These are phyloP conservation scores for Terrapene triunguis DNA, from an alignment of 2,113 vertebrate species.

Conservation along the genomic window DNA sequence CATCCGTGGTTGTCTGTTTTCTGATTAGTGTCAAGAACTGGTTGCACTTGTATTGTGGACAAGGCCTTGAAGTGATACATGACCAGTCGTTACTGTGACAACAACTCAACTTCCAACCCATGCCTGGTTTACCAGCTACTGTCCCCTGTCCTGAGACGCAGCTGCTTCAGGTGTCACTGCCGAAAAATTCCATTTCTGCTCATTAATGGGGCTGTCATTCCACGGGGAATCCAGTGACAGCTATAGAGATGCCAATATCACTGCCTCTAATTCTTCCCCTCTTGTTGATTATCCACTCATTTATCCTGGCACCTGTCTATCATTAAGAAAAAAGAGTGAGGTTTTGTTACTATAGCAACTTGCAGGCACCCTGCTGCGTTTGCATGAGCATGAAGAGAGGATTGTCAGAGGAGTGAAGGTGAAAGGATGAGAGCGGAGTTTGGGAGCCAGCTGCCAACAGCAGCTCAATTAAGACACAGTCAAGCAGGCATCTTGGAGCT, in stretches of 20 bases:
- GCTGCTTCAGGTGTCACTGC: not conserved
- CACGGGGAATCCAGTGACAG: not conserved
- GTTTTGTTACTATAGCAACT: constrained; percentile 65
- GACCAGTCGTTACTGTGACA: constrained; percentile 62
- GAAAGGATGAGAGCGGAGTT: not conserved
- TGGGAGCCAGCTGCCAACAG: not conserved
- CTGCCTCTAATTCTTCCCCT: not conserved
- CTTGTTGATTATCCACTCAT: constrained; percentile 5
- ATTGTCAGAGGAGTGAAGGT: not conserved
- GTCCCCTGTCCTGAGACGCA: not conserved
- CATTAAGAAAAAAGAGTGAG: constrained; percentile 38
- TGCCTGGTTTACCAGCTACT: not conserved
- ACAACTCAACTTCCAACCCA: not conserved
- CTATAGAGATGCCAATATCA: not conserved
- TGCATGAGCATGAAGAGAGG: not conserved
- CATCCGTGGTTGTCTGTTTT: not conserved
- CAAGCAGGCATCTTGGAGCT: not conserved
- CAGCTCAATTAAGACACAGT: not conserved
- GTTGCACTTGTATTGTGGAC: not conserved
- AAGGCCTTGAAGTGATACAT: not conserved
- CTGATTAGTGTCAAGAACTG: not conserved
- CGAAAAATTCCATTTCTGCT: not conserved
- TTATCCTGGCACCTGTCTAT: constrained; percentile 69
- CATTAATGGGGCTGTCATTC: not conserved
- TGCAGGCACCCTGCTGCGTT: constrained; percentile 48